Conservation (phyloP, 1,140 invertebrate genomes). For the Zophobas atratus region DNA sequence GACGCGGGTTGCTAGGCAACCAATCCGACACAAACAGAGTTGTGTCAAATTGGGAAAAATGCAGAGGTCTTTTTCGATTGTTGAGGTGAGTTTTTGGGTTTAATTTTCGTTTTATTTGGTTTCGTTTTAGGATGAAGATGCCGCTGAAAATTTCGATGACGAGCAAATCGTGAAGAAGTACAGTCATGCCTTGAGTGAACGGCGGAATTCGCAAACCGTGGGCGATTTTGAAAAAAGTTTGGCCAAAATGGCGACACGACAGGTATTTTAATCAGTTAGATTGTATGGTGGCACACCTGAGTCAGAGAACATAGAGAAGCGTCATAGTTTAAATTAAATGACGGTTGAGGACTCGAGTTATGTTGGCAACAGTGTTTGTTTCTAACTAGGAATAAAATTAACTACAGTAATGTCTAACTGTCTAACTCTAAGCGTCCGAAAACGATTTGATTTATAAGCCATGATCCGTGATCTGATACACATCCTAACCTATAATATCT, state of each 20-base stretch:
- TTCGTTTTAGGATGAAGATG: constrained; percentile 1
- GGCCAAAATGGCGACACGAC: constrained; percentile 40
- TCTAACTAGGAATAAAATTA: no score
- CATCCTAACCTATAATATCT: no score
- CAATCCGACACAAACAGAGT: constrained; percentile 22
- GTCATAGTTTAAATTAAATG: no score
- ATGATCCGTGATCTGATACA: no score
- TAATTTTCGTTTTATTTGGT: neutral
- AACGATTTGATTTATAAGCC: no score
- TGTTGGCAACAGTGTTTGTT: no score
- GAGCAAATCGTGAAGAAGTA: constrained; percentile 15
- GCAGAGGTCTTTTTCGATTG: constrained; percentile 59
- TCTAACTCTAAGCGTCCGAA: no score
- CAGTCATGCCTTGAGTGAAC: constrained; percentile 5
- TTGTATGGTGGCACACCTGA: neutral
- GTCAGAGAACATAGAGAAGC: no score
- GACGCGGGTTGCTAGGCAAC: constrained; percentile 1
- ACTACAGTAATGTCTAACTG: no score
- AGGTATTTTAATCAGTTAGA: constrained; percentile 5
- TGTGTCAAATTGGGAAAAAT: constrained; percentile 38
- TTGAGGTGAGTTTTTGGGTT: constrained; percentile 53
- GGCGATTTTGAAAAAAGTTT: constrained; percentile 18
- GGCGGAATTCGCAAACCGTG: constrained; percentile 31
- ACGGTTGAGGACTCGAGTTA: no score
- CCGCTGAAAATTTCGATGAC: neutral